Evolutionary conservation across 2,888 invertebrate species (phyloP), one percentile per base, ranked within the genome.

Genomic region (Catocala nupta): DNA sequence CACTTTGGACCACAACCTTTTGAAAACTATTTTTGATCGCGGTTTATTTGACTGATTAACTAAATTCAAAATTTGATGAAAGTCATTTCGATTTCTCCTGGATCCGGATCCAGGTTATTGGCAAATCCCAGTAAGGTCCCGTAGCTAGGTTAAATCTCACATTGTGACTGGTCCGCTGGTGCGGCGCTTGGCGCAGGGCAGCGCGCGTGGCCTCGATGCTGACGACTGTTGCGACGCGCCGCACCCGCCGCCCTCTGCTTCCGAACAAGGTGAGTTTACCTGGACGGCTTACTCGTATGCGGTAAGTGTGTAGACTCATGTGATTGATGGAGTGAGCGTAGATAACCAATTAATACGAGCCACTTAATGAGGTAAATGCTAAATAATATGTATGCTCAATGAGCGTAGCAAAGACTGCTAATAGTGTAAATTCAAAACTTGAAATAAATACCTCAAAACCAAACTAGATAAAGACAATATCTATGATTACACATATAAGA

Each of bases 141-240:
- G 91, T 93, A 93, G 93, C 86, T 94, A 94, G 93, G 92, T 92
- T 85, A 85, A 90, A 90, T 92, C 94, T 93, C 92, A 94, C 93
- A 88, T 92, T 93, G 91, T 93, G 93, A 94, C 93, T 93, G 91
- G 92, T 93, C 93, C 94, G 93, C 93, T 92, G 92, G 90, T 92
- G 93, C 94, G 93, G 93, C 94, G 90, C 87, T 93, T 93, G 93
- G 88, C 93, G 93, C 93, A 94, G 94, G 94, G 82, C 92, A 94
- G 94, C 93, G 90, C 81, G 92, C 87, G 82, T 94, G 94, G 93
- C 90, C 89, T 81, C 88, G 89, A 77, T 94, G 93, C 93, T 94
- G 94, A 94, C 94, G 92, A 83, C 87, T 93, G 90, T 85, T 93
- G 88, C 93, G 93, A 88, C 92, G 94, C 89, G 93, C 92, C 91